Evolutionary conservation across 1,140 invertebrate species (phyloP), one percentile per base, ranked within the genome.

Genomic region (Acromyrmex echinatior): DNA sequence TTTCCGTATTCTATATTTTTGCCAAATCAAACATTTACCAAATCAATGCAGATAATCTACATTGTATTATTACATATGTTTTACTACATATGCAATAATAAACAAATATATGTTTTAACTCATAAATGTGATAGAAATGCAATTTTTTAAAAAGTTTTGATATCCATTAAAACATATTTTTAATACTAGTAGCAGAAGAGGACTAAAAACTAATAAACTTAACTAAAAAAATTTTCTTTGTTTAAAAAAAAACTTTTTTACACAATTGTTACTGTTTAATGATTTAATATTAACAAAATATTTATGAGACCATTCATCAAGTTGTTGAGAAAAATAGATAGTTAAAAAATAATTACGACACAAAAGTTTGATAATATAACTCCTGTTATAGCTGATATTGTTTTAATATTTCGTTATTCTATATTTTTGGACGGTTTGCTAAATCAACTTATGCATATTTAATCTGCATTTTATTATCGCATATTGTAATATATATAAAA

Each of bases 21-120:
- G n/a, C 7, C 25, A 73, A 74, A 45, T 45, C 14, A 9, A 14
- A 51, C 4, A 16, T 25, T 45, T 39, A 21, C 12, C 25, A 66
- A 79, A n/a, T 49, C 25, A 79, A 66, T 7, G 10, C 35, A 62
- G 56, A 66, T 66, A 79, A 66, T 68, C 45, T 66, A 5, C 58
- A 77, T 77, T 31, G 25, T 63, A 63, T 63, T 45, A 45, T 62
- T 28, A 28, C 4, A 45, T 4, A 63, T 63, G 2, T 56, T 21
- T 6, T 3, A 3, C 28, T 0, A 77, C 16, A 60, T 9, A 39
- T 21, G 2, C 12, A 3, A 39, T 21, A 76, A 39, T 63, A 56
- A 74, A 58, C 6, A 49, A 56, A 56, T 28, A 1, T 28, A 49
- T 9, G 28, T 63, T 14, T 77, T 62, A 77, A 77, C 18, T 60